Evolutionary conservation across 2,113 vertebrate genomes (phyloP), one percentile per base, ranked within the genome.

Genomic region (Coracopsis vasa): DNA sequence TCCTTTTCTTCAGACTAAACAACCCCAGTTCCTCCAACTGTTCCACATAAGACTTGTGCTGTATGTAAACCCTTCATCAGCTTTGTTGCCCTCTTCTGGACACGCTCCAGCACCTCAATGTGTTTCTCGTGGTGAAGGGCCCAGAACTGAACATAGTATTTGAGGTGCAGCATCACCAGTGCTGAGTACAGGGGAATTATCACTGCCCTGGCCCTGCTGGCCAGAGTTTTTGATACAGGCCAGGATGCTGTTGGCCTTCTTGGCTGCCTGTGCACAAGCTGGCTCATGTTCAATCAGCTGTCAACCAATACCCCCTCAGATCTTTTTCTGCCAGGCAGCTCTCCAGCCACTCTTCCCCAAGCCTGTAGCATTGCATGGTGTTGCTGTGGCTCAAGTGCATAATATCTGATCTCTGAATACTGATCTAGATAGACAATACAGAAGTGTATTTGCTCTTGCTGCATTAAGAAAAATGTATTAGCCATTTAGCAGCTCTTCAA

Each of bases 131-230:
- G 60, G 31, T 21, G 62, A 92, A 11, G 3, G 28, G 31, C 21
- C 13, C 35, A 75, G 62, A 88, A 61, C 31, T 48, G 51, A 37
- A 31, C 14, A 31, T 19, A 51, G 12, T 6, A 37, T 9, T 79
- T 0, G 0, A 73, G 29, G 11, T 50, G 11, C 0, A 0, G 23
- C 62, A 56, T 92, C 77, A 73, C 5, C 53, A 69, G 47, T 9
- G 42, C 61, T 0, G 1, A 54, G 24, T 35, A 53, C 39, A 50
- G 20, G 19, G 28, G 31, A 1, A 21, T 0, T 1, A 35, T 39
- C 31, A 25, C 12, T 20, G 25, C 41, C 33, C 45, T 62, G 13
- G 0, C 42, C 81, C 56, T 80, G 47, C 24, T 80, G 58, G 18
- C 47, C 42, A 67, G 20, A 4, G 18, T 39, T 86, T 1, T 54